Conservation (phyloP, 2,797 vertebrate species). For the Etheostoma nigrum region DNA sequence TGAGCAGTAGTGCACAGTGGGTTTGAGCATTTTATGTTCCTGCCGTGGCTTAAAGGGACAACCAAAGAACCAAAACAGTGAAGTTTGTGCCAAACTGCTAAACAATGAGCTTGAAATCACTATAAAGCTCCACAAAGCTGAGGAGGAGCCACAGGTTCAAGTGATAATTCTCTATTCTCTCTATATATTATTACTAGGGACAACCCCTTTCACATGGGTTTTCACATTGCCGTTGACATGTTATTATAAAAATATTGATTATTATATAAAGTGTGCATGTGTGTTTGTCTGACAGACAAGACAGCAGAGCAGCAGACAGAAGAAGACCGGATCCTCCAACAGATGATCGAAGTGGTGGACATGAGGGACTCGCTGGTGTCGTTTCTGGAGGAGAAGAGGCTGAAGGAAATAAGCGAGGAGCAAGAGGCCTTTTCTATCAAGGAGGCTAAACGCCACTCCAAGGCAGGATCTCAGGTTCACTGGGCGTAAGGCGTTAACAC, state of each 20-base stretch:
- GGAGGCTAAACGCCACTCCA: constrained; percentile 82
- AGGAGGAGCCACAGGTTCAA: not conserved
- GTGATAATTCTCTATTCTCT: not conserved
- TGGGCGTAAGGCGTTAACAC: constrained; percentile 71
- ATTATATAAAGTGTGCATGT: not conserved
- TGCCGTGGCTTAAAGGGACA: too few relatives aligned
- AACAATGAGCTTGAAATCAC: not conserved
- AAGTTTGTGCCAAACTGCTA: too few relatives aligned
- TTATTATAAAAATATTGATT: not conserved
- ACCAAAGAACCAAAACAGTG: not conserved
- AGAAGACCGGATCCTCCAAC: constrained; percentile 84
- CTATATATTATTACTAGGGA: not conserved
- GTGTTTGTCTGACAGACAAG: constrained; percentile 84
- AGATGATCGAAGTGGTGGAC: constrained; percentile 92
- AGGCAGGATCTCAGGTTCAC: constrained; percentile 79
- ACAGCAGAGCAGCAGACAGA: constrained; percentile 80
- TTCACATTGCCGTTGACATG: not conserved
- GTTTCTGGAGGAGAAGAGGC: constrained; percentile 90
- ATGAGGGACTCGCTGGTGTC: constrained; percentile 90
- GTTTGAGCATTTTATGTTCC: too few relatives aligned
- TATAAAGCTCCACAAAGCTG: not conserved
- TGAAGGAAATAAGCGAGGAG: constrained; percentile 87
- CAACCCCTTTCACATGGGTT: not conserved
- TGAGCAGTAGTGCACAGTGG: not conserved
- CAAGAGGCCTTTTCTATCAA: constrained; percentile 68